Percentiles rank a stretch among this genome's conserved stretches.
phyloP scores from a whole-genome alignment of 2,113 vertebrate species.

The Rallus limicola region DNA sequence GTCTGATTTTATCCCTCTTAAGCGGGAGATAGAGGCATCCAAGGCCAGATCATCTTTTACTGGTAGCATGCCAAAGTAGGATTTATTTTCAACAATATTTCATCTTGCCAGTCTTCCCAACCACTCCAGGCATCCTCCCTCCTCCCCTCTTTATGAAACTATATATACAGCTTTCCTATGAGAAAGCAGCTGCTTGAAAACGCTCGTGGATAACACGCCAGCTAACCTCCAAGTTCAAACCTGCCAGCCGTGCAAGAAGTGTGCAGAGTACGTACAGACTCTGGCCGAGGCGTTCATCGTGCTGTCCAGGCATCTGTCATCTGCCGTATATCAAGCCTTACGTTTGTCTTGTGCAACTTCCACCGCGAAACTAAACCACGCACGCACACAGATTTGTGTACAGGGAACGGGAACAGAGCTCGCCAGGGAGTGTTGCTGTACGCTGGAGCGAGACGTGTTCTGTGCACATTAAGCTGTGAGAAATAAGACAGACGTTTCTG shows the following conservation, averaged over 20 bases:
- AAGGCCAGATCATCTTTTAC: not conserved
- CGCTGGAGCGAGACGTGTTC: not conserved
- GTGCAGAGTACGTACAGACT: not conserved
- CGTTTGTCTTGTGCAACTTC: not conserved
- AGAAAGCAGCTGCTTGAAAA: slow-evolving; percentile 41
- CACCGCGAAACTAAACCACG: not conserved
- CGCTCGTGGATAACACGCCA: not conserved
- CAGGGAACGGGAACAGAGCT: not conserved
- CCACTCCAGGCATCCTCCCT: slow-evolving; percentile 23
- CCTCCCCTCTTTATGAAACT: slow-evolving; percentile 6
- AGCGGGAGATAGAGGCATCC: not conserved
- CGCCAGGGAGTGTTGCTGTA: not conserved
- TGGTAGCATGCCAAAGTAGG: slow-evolving; percentile 26
- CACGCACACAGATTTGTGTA: not conserved
- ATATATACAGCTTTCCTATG: slow-evolving; percentile 35
- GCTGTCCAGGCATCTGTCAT: not conserved
- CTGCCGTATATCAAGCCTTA: not conserved
- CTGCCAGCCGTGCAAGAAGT: not conserved
- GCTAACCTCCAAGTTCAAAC: not conserved
- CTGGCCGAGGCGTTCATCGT: not conserved
- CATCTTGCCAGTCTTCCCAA: slow-evolving; percentile 35
- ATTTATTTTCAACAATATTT: slow-evolving; percentile 60
- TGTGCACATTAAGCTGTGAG: slow-evolving; percentile 7
- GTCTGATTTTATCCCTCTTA: not conserved
- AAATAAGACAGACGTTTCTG: not conserved